A percentile compares a stretch with the other conserved stretches of the same genome.
Evolutionary conservation across 2,797 vertebrate genomes (phyloP).

Genomic region (Falco concolor): DNA sequence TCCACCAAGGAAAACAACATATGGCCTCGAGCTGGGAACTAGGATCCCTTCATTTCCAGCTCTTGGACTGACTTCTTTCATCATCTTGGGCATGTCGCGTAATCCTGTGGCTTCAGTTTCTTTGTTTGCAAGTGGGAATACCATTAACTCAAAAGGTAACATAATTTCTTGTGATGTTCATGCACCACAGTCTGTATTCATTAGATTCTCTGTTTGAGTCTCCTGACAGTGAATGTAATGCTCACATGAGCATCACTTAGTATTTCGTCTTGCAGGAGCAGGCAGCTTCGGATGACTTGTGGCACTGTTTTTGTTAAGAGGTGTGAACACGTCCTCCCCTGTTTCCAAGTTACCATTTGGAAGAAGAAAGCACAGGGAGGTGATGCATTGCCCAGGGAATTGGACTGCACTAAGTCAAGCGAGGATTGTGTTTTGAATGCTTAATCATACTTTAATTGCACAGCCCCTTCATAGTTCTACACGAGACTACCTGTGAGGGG

Average conservation of each 20-base stretch:
- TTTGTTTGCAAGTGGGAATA: background rate
- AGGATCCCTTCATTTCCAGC: background rate
- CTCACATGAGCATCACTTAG: background rate
- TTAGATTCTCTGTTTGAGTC: background rate
- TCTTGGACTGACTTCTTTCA: background rate
- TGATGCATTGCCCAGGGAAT: fast-evolving
- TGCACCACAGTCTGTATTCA: background rate
- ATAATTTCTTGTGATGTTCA: fast-evolving
- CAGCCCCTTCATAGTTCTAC: background rate
- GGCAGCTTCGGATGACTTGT: background rate
- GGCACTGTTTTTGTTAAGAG: background rate
- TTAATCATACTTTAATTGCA: background rate
- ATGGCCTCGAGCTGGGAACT: background rate
- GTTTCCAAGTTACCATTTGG: background rate
- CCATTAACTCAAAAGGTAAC: background rate
- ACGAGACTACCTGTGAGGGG: background rate
- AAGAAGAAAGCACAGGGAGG: background rate
- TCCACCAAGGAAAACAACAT: background rate
- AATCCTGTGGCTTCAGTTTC: background rate
- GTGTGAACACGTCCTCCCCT: background rate
- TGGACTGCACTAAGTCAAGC: background rate
- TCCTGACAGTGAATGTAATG: background rate
- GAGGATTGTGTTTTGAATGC: background rate
- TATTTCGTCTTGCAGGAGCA: background rate
- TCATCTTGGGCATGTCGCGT: background rate